A percentile compares a stretch with the other conserved stretches of the same genome.
These are phyloP conservation scores for Hirtodrosophila duncani DNA, from an alignment of 2,888 invertebrate species.

Conservation along the genomic window DNA sequence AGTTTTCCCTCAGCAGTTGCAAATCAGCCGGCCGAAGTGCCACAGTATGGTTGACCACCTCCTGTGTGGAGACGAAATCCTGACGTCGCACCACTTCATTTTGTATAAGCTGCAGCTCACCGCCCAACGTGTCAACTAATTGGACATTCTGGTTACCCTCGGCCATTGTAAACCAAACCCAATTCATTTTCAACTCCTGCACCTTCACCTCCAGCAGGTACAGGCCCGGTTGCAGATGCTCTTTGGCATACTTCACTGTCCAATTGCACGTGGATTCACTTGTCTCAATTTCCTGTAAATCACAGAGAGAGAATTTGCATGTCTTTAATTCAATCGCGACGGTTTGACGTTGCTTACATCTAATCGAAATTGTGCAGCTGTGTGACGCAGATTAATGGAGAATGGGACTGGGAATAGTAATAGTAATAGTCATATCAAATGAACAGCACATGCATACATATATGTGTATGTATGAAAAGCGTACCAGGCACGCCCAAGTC, in stretches of 20 bases:
- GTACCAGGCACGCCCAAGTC: constrained; percentile 42
- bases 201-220: constrained; percentile 82
- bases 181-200: constrained; percentile 32
- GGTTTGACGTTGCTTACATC: no score
- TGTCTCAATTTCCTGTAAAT: constrained; percentile 75
- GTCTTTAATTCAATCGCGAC: background rate
- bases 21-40: constrained; percentile 82
- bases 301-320: constrained; percentile 1
- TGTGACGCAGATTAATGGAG: constrained; percentile 32
- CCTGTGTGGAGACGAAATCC: constrained; percentile 83
- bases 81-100: constrained; percentile 80
- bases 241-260: constrained; percentile 81
- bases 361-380: constrained; percentile 3
- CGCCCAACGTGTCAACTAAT: constrained; percentile 83
- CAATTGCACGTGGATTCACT: constrained; percentile 81
- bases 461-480: no score
- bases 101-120: constrained; percentile 83
- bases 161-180: constrained; percentile 78
- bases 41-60: constrained; percentile 81
- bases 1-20: constrained; percentile 80
- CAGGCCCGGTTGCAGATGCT: constrained; percentile 79
- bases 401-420: constrained; percentile 4
- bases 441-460: constrained; percentile 3
- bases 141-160: constrained; percentile 74
- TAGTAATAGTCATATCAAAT: background rate